phyloP scores from a whole-genome alignment of 2,797 vertebrate genomes.

The Onychomys torridus region DNA sequence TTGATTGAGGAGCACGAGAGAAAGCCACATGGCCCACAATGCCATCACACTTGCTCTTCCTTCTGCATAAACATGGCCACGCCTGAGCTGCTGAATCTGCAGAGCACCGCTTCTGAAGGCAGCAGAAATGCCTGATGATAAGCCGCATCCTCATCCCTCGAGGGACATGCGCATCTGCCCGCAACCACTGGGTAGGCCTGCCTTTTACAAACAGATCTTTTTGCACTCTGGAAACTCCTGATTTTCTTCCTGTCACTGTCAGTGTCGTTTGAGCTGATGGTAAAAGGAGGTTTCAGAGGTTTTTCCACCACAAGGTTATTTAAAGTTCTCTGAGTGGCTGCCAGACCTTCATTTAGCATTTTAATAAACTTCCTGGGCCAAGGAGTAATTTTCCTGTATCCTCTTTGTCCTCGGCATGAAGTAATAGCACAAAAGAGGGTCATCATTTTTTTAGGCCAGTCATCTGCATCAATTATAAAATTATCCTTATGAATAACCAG shows the following conservation, averaged over 20 bases:
- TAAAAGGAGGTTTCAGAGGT: slow-evolving; percentile 82
- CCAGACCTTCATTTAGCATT: slow-evolving; percentile 85
- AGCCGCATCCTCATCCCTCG: neutral
- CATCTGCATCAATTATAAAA: slow-evolving; percentile 83
- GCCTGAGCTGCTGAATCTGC: neutral
- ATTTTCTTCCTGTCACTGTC: slow-evolving; percentile 78
- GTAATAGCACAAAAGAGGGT: slow-evolving; percentile 83
- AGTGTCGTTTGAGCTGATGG: slow-evolving; percentile 74
- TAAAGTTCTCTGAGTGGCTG: slow-evolving; percentile 84
- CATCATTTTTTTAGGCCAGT: slow-evolving; percentile 82
- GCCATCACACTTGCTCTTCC: slow-evolving; percentile 20
- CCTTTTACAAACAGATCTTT: slow-evolving; percentile 79
- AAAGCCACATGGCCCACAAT: neutral
- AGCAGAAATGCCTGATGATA: neutral
- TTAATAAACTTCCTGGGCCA: slow-evolving; percentile 85
- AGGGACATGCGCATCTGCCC: slow-evolving; percentile 27
- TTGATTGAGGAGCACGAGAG: slow-evolving; percentile 25
- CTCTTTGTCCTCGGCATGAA: slow-evolving; percentile 83
- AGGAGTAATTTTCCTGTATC: slow-evolving; percentile 84
- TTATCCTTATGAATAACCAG: slow-evolving; percentile 81
- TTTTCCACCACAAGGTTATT: slow-evolving; percentile 84
- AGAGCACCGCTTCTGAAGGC: neutral
- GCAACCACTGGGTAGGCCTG: slow-evolving; percentile 52
- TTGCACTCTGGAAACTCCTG: slow-evolving; percentile 74
- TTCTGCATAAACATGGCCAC: neutral